A percentile compares a stretch with the other conserved stretches of the same genome.
Conservation (phyloP, 2,888 invertebrate species). For the Disparrhopalites patrizii region DNA sequence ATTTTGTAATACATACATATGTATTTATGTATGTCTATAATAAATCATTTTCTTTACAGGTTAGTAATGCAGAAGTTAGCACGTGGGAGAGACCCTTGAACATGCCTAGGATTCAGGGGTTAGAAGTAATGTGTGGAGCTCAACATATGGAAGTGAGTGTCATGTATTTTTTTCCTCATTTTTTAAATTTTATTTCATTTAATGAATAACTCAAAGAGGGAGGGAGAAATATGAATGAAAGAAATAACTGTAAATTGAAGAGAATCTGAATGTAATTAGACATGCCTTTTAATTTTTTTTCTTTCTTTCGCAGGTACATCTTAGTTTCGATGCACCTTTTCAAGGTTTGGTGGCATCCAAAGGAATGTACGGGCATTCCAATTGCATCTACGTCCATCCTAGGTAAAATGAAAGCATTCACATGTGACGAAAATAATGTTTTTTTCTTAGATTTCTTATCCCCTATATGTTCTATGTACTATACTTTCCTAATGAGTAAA, state of each 20-base stretch:
- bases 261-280: not conserved
- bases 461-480: too few species aligned
- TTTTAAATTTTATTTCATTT: slow-evolving; percentile 47
- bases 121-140: slow-evolving; percentile 88
- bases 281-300: not conserved
- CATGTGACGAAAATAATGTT: too few species aligned
- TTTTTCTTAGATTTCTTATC: not conserved
- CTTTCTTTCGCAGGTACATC: slow-evolving; percentile 62
- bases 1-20: too few species aligned
- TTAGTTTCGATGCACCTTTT: slow-evolving; percentile 86
- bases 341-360: slow-evolving; percentile 90
- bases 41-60: too few species aligned
- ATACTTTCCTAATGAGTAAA: not conserved
- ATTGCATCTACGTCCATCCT: slow-evolving; percentile 74
- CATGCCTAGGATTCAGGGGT: slow-evolving; percentile 82
- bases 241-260: too few species aligned
- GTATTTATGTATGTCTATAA: not conserved
- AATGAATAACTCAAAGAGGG: too few species aligned
- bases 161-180: slow-evolving; percentile 54
- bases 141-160: slow-evolving; percentile 63
- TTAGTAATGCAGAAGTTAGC: slow-evolving; percentile 11
- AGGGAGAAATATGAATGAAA: too few species aligned
- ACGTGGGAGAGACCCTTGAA: slow-evolving; percentile 71
- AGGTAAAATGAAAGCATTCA: too few species aligned
- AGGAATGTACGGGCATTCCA: slow-evolving; percentile 51